These are phyloP conservation scores for Tanypteryx hageni DNA, from an alignment of 2,888 invertebrate genomes.

Conservation along the genomic window DNA sequence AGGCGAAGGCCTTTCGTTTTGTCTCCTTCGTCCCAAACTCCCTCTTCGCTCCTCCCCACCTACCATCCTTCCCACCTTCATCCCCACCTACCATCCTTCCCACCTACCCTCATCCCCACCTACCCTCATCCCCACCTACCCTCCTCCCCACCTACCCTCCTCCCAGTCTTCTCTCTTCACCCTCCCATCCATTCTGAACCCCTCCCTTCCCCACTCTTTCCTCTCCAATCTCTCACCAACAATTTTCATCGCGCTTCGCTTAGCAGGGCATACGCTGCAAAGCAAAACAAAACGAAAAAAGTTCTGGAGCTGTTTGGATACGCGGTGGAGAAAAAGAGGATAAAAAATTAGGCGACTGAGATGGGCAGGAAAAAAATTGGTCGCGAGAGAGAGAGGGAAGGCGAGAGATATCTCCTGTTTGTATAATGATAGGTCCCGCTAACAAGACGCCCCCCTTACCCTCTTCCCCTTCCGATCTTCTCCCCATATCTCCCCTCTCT, in stretches of 20 bases:
- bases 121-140: not conserved
- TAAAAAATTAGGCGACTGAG: not conserved
- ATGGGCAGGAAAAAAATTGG: slow-evolving; percentile 43
- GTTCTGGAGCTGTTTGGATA: slow-evolving; percentile 39
- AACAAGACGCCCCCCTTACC: slow-evolving; percentile 41
- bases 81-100: not conserved
- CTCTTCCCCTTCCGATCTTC: not conserved
- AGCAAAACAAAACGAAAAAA: slow-evolving; percentile 50
- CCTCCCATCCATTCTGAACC: not conserved
- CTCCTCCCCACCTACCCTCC: not conserved
- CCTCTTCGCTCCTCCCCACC: not conserved
- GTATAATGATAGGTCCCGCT: slow-evolving; percentile 59
- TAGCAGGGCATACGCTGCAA: slow-evolving; percentile 52
- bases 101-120: not conserved
- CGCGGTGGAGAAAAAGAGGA: not conserved
- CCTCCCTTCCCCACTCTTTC: not conserved
- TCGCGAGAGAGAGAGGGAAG: slow-evolving; percentile 1
- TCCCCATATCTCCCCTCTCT: not conserved
- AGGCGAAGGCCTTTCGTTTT: slow-evolving; percentile 16
- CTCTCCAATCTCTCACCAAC: slow-evolving; percentile 44
- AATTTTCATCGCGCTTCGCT: slow-evolving; percentile 64
- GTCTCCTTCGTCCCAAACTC: not conserved
- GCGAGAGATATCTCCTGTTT: slow-evolving; percentile 46
- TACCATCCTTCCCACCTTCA: not conserved
- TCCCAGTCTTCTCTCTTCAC: not conserved